Evolutionary conservation across 2,113 vertebrate genomes (phyloP), one percentile per base, ranked within the genome.

Genomic region (Microtus oregoni): DNA sequence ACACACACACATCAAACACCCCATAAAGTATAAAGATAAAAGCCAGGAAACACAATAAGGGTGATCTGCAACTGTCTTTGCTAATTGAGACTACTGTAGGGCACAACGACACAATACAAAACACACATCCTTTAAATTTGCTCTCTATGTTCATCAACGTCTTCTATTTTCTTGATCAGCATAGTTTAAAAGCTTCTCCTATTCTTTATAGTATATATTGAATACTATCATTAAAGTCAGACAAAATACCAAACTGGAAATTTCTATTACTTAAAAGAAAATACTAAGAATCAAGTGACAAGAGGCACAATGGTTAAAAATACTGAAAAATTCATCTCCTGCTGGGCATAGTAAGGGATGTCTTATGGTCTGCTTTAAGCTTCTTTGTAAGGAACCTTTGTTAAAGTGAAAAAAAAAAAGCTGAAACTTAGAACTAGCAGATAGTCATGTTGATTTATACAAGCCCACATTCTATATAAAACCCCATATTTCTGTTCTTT

Each of bases 201-300:
- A 55, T 61, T 81, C 81, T 93, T 94, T n/a, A 32, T 1, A 30
- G 22, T 86, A 70, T 86, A 70, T 77, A 61, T 35, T 86, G 38
- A 91, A 2, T 52, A 9, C 47, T 86, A 55, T 67, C 3, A 76
- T 55, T 44, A 70, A 38, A 86, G 2, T 92, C 30, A 89, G 5
- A n/a, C 9, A 88, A 94, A 93, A 89, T 79, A 28, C 1, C 85
- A 68, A 93, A 88, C 26, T 41, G 11, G 17, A 52, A 38, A 79
- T 86, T 92, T 81, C 28, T 68, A 26, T 87, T 72, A 75, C 32
- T 58, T 90, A n/a, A 47, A 88, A 68, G 30, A 61, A 94, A 91
- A 94, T 61, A 91, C 0, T 85, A 52, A 67, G 89, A 90, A 67
- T 52, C 79, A 8, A n/a, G 4, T 73, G 3, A 30, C 1, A 91